A percentile compares a stretch with the other conserved stretches of the same genome.
Conservation (phyloP, 2,797 vertebrate genomes). For the Bradypodion pumilum region DNA sequence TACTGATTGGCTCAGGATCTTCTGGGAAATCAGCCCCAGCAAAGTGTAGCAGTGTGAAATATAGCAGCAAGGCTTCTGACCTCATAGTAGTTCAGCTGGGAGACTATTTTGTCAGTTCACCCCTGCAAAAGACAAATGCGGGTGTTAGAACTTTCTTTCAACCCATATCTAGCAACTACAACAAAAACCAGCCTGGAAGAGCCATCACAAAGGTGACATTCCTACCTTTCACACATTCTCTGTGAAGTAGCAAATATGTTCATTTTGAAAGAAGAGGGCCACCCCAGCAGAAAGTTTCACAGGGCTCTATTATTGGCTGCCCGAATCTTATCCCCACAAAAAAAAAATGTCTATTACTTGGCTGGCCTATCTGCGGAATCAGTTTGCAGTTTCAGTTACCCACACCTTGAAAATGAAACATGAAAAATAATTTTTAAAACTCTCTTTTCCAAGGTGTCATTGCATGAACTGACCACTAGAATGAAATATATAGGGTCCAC, state of each 20-base stretch:
- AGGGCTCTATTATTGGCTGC: no score
- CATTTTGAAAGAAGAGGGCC: constrained; percentile 36
- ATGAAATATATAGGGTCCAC: no score
- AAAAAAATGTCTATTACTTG: no score
- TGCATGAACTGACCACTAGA: no score
- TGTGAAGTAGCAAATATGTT: background rate
- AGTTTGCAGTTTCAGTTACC: no score
- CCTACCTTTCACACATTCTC: background rate
- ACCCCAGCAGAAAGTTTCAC: background rate
- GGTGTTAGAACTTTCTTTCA: constrained; percentile 18
- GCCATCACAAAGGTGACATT: constrained; percentile 8
- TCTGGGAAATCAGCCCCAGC: constrained; percentile 97
- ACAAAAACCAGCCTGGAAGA: constrained; percentile 39
- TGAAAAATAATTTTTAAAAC: no score
- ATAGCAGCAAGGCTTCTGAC: constrained; percentile 97
- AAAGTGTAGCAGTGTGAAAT: constrained; percentile 93
- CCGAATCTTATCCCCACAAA: no score
- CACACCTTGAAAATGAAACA: no score
- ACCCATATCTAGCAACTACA: constrained; percentile 40
- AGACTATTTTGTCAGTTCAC: constrained; percentile 86
- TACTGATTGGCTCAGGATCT: constrained; percentile 98
- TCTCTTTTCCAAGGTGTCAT: no score
- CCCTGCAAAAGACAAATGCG: constrained; percentile 77
- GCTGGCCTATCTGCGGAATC: no score
- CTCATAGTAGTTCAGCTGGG: constrained; percentile 94